phyloP scores from a whole-genome alignment of 2,888 invertebrate species.

The Mythimna impura region DNA sequence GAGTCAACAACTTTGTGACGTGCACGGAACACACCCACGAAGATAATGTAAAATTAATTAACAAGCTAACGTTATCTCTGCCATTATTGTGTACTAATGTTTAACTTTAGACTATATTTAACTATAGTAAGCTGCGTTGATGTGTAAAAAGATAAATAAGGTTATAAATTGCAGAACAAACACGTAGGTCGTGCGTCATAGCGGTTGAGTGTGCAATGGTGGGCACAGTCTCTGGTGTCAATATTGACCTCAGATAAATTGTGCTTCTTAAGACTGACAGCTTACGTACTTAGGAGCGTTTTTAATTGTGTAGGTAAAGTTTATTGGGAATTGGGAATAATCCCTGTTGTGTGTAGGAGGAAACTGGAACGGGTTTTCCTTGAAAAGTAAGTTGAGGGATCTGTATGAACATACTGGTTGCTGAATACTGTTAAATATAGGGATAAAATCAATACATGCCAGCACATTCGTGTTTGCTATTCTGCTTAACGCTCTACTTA shows the following conservation, averaged over 20 bases:
- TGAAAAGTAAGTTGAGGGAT: not conserved
- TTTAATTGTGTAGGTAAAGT: not conserved
- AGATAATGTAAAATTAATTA: slow-evolving; percentile 73
- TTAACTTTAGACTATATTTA: slow-evolving; percentile 43
- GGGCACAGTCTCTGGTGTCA: slow-evolving; percentile 36
- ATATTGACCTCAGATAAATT: slow-evolving; percentile 55
- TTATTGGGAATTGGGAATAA: slow-evolving; percentile 1
- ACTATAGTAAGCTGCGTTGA: slow-evolving; percentile 39
- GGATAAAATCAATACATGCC: not conserved
- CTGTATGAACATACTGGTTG: not conserved
- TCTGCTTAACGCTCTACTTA: no score
- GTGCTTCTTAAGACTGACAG: slow-evolving; percentile 19
- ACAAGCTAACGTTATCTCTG: slow-evolving; percentile 62
- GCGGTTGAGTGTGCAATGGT: slow-evolving; percentile 32
- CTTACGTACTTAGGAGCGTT: not conserved
- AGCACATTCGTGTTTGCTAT: no score
- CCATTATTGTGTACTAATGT: slow-evolving; percentile 54
- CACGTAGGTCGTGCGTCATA: slow-evolving; percentile 55
- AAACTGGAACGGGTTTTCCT: not conserved
- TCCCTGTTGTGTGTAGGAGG: no score
- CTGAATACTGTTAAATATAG: not conserved
- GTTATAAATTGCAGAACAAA: slow-evolving; percentile 53
- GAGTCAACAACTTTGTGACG: slow-evolving; percentile 70
- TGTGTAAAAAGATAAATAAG: slow-evolving; percentile 52
- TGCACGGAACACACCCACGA: slow-evolving; percentile 77